These are phyloP conservation scores for Zeuzera pyrina DNA, from an alignment of 2,888 invertebrate species.

Conservation along the genomic window DNA sequence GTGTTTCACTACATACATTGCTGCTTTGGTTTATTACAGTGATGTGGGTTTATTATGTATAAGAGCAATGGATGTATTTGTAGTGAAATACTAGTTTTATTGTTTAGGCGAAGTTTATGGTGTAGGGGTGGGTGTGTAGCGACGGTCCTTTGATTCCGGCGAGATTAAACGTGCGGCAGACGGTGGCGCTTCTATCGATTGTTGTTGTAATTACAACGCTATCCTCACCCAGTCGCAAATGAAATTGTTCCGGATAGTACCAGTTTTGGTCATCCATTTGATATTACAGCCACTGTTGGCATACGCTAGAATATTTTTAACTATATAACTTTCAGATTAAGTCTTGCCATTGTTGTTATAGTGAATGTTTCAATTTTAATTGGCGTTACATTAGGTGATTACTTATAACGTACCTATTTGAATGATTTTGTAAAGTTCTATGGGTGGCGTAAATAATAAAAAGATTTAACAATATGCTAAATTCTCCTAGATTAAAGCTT, in stretches of 20 bases:
- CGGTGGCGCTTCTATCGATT: constrained; percentile 74
- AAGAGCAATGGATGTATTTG: constrained; percentile 35
- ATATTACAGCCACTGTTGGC: constrained; percentile 45
- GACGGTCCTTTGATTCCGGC: constrained; percentile 70
- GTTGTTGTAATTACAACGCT: constrained; percentile 73
- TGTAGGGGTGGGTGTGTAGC: constrained; percentile 58
- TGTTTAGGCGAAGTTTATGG: constrained; percentile 35
- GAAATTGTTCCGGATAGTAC: constrained; percentile 71
- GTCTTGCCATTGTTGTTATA: not conserved
- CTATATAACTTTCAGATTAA: constrained; percentile 6
- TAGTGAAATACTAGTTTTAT: constrained; percentile 12
- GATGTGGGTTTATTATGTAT: not conserved
- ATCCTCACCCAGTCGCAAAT: constrained; percentile 72
- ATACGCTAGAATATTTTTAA: constrained; percentile 15
- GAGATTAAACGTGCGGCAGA: constrained; percentile 73
- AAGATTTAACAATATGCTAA: no score
- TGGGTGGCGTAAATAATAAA: no score
- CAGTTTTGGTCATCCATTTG: constrained; percentile 60
- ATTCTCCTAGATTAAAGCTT: no score
- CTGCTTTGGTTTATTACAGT: constrained; percentile 7
- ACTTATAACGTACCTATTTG: no score
- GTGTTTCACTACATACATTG: constrained; percentile 23
- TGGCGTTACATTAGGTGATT: no score
- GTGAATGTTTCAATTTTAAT: no score
- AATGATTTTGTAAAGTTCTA: no score